phyloP scores from a whole-genome alignment of 2,888 invertebrate genomes.

The Rugalucina vietnamica region DNA sequence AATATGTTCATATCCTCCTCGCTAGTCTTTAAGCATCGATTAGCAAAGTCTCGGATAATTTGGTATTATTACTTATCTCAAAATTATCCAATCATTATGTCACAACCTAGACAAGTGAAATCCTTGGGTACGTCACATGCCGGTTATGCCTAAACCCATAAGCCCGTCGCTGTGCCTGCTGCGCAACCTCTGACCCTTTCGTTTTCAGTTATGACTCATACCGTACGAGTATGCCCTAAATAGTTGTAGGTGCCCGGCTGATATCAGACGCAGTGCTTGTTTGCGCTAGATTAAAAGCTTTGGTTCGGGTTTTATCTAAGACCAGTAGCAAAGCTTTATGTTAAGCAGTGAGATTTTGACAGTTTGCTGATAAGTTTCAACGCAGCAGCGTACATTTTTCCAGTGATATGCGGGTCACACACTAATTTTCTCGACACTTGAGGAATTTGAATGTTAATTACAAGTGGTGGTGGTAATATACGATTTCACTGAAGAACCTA shows the following conservation, averaged over 20 bases:
- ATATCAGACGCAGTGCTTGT: conserved; percentile 2
- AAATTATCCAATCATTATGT: conserved; percentile 56
- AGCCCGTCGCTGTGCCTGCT: conserved; percentile 51
- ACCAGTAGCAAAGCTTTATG: conserved; percentile 12
- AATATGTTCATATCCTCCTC: background rate
- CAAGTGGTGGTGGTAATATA: conserved; percentile 4
- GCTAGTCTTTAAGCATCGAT: background rate
- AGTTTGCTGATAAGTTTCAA: conserved; percentile 1
- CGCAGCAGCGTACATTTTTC: background rate
- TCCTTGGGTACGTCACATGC: conserved; percentile 39
- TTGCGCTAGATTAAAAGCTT: conserved; percentile 8
- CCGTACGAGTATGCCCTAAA: too few species aligned
- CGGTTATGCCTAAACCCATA: conserved; percentile 40
- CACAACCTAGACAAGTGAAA: conserved; percentile 49
- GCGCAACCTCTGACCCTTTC: conserved; percentile 52
- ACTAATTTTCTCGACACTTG: background rate
- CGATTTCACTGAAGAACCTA: background rate
- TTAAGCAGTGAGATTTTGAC: conserved; percentile 13
- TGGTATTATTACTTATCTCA: background rate
- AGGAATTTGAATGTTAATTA: conserved; percentile 14
- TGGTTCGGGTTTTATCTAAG: conserved; percentile 1
- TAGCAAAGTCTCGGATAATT: background rate
- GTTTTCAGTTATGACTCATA: conserved; percentile 59
- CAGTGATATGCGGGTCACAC: background rate
- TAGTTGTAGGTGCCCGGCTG: background rate